Evolutionary conservation across 2,888 invertebrate genomes (phyloP).

Genomic region (Drosophila affinis): DNA sequence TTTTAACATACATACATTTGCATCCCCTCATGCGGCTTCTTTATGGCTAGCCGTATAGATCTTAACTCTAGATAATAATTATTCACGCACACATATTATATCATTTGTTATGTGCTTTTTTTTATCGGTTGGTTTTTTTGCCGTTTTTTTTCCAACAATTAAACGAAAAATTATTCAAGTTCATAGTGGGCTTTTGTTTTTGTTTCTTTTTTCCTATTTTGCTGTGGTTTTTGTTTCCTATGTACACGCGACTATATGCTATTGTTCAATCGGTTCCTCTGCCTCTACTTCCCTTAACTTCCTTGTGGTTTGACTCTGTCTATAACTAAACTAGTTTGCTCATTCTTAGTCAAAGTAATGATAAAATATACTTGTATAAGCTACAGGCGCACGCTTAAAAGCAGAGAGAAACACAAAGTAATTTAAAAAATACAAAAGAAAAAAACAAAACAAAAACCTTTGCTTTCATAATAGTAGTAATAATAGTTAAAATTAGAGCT

Average conservation of each 20-base stretch:
- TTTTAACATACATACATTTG: conserved; percentile 10
- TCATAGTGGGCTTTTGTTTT: not conserved
- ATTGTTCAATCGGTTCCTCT: not conserved
- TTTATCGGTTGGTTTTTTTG: not conserved
- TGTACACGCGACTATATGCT: conserved; percentile 21
- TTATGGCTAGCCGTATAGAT: conserved; percentile 46
- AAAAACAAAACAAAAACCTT: conserved; percentile 4
- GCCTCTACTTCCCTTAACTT: not conserved
- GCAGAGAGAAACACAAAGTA: not conserved
- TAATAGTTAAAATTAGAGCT: conserved; percentile 8
- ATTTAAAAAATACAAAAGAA: conserved; percentile 5
- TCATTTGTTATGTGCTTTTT: conserved; percentile 1
- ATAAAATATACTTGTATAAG: not conserved
- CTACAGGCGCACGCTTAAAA: not conserved
- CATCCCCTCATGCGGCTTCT: conserved; percentile 40
- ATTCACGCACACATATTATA: conserved; percentile 8
- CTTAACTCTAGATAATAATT: conserved; percentile 17
- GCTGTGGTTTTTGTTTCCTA: not conserved
- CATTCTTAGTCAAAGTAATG: not conserved
- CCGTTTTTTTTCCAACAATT: not conserved
- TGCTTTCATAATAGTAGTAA: not conserved
- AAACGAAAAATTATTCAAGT: conserved; percentile 9
- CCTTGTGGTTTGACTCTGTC: conserved; percentile 13
- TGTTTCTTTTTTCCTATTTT: not conserved
- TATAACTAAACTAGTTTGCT: conserved; percentile 2